A percentile compares a stretch with the other conserved stretches of the same genome.
Evolutionary conservation across 2,113 vertebrate species (phyloP).

Genomic region (Burhinus bistriatus): DNA sequence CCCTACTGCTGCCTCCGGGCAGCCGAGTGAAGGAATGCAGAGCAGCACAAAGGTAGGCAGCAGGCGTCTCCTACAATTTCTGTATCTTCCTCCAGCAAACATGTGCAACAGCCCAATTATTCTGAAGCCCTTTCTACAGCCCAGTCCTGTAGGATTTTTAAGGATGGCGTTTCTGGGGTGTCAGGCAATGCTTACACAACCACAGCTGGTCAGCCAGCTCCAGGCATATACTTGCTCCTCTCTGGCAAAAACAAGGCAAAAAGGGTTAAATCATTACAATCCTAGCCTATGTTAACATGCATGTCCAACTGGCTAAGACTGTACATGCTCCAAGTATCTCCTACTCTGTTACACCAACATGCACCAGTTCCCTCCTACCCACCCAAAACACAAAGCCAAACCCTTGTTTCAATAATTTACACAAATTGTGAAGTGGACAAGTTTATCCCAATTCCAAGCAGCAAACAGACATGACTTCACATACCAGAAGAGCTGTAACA

Average conservation of each 20-base stretch:
- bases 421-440: rapidly evolving
- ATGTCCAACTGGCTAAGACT: not conserved
- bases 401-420: rapidly evolving
- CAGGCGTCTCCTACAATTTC: not conserved
- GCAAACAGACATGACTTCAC: not conserved
- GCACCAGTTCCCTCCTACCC: not conserved
- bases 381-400: not conserved
- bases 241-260: not conserved
- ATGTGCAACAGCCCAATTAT: not conserved
- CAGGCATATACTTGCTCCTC: rapidly evolving
- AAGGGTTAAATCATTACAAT: not conserved
- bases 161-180: not conserved
- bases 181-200: rapidly evolving
- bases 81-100: not conserved
- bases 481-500: not conserved
- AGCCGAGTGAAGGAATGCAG: not conserved
- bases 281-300: not conserved
- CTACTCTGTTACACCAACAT: not conserved
- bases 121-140: not conserved
- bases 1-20: not conserved
- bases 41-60: not conserved
- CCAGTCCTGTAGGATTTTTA: not conserved
- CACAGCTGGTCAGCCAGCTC: not conserved
- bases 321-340: rapidly evolving
- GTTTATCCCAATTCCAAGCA: not conserved